These are phyloP conservation scores for Sebastes aleutianus DNA, from an alignment of 2,797 vertebrate genomes.

Conservation along the genomic window DNA sequence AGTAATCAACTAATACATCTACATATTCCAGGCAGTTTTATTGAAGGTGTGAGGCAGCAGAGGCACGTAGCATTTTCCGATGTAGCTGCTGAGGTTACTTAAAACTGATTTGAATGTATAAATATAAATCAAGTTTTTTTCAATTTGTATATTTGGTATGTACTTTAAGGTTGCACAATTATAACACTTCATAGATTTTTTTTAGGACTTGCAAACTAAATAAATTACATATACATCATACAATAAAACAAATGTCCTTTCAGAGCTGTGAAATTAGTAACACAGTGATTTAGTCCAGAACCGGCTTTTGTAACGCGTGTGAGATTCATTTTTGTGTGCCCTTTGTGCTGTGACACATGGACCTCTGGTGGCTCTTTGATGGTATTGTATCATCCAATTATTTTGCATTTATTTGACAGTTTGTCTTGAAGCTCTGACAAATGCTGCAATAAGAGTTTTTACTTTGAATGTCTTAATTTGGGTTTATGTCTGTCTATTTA, in stretches of 20 bases:
- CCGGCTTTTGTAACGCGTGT: background rate
- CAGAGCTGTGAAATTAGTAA: background rate
- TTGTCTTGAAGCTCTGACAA: background rate
- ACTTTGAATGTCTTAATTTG: background rate
- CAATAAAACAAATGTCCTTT: background rate
- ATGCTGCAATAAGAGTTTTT: background rate
- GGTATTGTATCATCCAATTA: constrained; percentile 11
- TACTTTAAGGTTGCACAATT: background rate
- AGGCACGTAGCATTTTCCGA: background rate
- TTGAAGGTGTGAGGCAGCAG: background rate
- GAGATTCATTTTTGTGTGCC: background rate
- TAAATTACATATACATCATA: background rate
- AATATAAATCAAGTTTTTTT: background rate
- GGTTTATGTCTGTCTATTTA: background rate
- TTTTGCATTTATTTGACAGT: background rate
- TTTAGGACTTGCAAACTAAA: background rate
- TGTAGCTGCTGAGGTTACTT: background rate
- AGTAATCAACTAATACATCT: background rate
- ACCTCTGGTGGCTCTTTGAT: constrained; percentile 51
- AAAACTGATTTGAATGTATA: background rate
- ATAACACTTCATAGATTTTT: background rate
- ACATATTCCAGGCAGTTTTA: background rate
- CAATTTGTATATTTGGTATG: background rate
- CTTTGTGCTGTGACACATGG: constrained; percentile 7
- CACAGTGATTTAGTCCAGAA: background rate